Evolutionary conservation across 2,888 invertebrate genomes (phyloP).

Genomic region (Pollenia angustigena): DNA sequence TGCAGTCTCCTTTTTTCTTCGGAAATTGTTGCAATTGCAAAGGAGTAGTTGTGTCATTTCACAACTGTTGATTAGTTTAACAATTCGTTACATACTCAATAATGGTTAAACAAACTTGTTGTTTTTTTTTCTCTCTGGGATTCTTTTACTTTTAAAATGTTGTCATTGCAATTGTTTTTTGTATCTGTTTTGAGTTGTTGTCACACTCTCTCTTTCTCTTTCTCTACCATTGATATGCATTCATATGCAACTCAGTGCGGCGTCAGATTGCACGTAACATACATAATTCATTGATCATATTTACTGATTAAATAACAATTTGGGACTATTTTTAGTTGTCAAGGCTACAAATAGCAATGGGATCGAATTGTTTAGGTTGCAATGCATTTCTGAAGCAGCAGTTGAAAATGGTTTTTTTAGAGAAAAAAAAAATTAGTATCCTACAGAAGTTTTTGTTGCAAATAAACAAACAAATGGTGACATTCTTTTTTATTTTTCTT

Average conservation of each 20-base stretch:
- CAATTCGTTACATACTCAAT: slow-evolving; percentile 43
- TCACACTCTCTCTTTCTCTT: neutral
- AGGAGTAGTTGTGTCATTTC: slow-evolving; percentile 12
- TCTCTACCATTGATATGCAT: neutral
- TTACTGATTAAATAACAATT: slow-evolving; percentile 47
- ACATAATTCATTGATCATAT: slow-evolving; percentile 61
- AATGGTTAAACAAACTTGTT: slow-evolving; percentile 40
- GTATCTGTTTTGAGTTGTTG: slow-evolving; percentile 10
- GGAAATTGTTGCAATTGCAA: slow-evolving; percentile 8
- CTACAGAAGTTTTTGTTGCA: slow-evolving; percentile 1
- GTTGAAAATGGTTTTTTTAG: slow-evolving; percentile 36
- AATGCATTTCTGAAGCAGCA: slow-evolving; percentile 19
- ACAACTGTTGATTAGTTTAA: slow-evolving; percentile 42
- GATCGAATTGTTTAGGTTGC: neutral
- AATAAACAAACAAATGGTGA: slow-evolving; percentile 22
- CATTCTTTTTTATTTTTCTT: slow-evolving; percentile 28
- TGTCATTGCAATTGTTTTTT: neutral
- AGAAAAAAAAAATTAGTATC: neutral
- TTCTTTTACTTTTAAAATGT: neutral
- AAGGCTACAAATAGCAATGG: slow-evolving; percentile 13
- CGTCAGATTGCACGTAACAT: slow-evolving; percentile 41
- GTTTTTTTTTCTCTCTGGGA: slow-evolving; percentile 9
- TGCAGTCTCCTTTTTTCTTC: neutral
- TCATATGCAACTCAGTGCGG: slow-evolving; percentile 26
- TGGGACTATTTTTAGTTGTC: slow-evolving; percentile 25